Base-by-base conservation (phyloP, 2,888 invertebrate genomes). In the Pyrrhosoma nymphula region DNA sequence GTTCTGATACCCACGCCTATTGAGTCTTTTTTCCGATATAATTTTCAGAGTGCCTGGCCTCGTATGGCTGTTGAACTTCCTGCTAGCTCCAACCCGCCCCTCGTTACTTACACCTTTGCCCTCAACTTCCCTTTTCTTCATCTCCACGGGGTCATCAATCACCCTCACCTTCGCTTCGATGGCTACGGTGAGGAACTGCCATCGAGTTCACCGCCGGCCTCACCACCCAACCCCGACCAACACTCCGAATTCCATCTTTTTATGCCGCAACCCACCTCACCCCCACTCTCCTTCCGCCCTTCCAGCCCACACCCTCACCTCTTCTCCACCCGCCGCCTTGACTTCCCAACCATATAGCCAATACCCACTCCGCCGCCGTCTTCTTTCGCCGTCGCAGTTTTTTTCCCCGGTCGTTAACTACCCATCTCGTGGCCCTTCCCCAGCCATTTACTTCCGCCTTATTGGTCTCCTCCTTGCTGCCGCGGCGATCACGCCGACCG, bases 161-260 rank as follows among this genome's bases (percentile, higher is more conserved):
- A 93, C 93, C 69, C 69, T 93, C 93, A 75, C 93, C 93, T 93
- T n/a, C 93, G 91, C 91, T 69, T 39, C 91, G 63, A 91, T 91
- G 63, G 63, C n/a, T 63, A 39, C 63, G 63, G 91, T 91, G 91
- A 35, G 91, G 60, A 69, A 93, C 69, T 75, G 93, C 93, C 93
- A 93, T 93, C 93, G 69, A 60, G 60, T 60, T 63, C 63, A 60
- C 60, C 93, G 56, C 90, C 60, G 14, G 55, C 55, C 82, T 82
- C 82, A 82, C 35, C 30, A 16, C 82, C 30, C 14, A 82, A 30
- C 60, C 60, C 4, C 14, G 30, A 12, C 30, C 30, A 14, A 30
- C 82, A 18, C 82, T 35, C 82, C 2, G 16, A 30, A 82, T 82
- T 82, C 82, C 82, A 82, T 82, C 82, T 82, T 82, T 82, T 82